phyloP scores from a whole-genome alignment of 2,888 invertebrate genomes.

The Ochropacha duplaris region DNA sequence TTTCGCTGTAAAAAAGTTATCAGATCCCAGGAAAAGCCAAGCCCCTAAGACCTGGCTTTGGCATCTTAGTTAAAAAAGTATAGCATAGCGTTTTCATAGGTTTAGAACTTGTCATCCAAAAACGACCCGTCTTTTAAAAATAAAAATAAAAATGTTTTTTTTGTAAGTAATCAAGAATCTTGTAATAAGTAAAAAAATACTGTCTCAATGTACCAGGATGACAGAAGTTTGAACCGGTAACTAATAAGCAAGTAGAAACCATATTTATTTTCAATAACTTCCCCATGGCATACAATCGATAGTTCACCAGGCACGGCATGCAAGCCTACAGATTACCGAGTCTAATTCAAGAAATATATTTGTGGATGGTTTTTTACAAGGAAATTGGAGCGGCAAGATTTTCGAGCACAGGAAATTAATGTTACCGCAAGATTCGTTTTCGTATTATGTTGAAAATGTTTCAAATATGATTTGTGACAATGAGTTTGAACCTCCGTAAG shows the following conservation, averaged over 20 bases:
- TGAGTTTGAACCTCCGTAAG: not conserved
- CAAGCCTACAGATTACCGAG: constrained; percentile 29
- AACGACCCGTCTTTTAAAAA: no score
- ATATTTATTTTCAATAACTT: not conserved
- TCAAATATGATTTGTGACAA: constrained; percentile 13
- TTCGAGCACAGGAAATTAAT: constrained; percentile 50
- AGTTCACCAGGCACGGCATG: not conserved
- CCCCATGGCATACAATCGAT: not conserved
- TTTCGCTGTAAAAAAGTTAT: no score
- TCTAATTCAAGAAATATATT: constrained; percentile 35
- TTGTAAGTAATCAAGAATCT: no score
- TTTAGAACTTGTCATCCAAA: no score
- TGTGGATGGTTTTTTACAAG: constrained; percentile 32
- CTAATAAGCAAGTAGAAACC: no score
- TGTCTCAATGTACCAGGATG: not conserved
- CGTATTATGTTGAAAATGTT: constrained; percentile 25
- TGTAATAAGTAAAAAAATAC: no score
- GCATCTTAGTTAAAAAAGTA: no score
- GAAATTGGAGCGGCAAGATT: constrained; percentile 39
- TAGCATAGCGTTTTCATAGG: no score
- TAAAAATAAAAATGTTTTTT: no score
- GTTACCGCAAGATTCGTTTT: constrained; percentile 34
- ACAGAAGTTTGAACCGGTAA: not conserved
- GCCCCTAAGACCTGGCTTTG: no score
- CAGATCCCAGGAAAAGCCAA: no score